phyloP scores from a whole-genome alignment of 1,140 invertebrate species.

The Lanistes nyassanus region DNA sequence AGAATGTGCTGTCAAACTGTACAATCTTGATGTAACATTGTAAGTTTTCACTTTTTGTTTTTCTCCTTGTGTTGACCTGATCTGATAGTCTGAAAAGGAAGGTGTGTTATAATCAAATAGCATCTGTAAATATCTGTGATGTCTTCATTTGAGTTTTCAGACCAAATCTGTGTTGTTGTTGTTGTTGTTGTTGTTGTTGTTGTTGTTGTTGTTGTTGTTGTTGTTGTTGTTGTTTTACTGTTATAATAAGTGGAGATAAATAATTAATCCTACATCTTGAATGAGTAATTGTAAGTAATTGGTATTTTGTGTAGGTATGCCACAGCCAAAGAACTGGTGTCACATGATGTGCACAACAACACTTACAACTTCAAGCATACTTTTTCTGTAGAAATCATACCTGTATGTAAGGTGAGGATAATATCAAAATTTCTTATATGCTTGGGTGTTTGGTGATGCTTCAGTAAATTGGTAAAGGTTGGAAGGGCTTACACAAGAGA shows the following conservation, averaged over 20 bases:
- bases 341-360: conserved; percentile 97
- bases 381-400: conserved; percentile 92
- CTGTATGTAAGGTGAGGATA: conserved; percentile 84
- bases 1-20: too few relatives aligned
- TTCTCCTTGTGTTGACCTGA: too few relatives aligned
- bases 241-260: too few relatives aligned
- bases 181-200: not conserved
- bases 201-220: not conserved
- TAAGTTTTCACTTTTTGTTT: too few relatives aligned
- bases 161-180: not conserved
- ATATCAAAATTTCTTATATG: not conserved
- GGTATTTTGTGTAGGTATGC: conserved; percentile 75
- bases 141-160: not conserved
- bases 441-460: not conserved
- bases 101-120: too few relatives aligned
- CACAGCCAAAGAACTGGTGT: conserved; percentile 94
- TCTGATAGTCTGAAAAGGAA: too few relatives aligned
- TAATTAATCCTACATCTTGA: too few relatives aligned
- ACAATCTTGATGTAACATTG: too few relatives aligned
- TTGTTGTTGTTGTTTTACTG: too few relatives aligned
- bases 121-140: too few relatives aligned
- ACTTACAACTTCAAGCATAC: conserved; percentile 93
- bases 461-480: not conserved
- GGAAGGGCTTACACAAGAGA: not conserved
- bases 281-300: not conserved